Conservation (phyloP, 2,888 invertebrate genomes). For the Drosophila multiciliata region DNA sequence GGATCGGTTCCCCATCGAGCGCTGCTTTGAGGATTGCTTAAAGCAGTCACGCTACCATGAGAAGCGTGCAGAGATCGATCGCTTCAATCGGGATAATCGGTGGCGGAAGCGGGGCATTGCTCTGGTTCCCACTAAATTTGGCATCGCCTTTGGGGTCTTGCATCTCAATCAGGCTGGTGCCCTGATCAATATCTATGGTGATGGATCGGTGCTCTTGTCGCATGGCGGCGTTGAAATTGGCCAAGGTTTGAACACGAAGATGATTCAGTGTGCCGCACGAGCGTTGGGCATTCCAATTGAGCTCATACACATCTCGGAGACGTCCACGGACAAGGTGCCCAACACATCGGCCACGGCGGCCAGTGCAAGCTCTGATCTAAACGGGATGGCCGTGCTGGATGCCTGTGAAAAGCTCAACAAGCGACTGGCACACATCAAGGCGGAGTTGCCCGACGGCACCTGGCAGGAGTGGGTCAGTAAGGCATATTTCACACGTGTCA, state of each 20-base stretch:
- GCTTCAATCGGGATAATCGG: slow-evolving; percentile 91
- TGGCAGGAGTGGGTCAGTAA: slow-evolving; percentile 94
- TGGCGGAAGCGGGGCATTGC: slow-evolving; percentile 95
- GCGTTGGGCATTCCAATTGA: slow-evolving; percentile 89
- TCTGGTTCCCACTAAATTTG: slow-evolving; percentile 93
- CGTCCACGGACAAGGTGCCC: slow-evolving; percentile 95
- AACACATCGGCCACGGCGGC: slow-evolving; percentile 96
- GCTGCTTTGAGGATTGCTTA: slow-evolving; percentile 93
- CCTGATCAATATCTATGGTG: slow-evolving; percentile 93
- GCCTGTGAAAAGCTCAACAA: slow-evolving; percentile 92
- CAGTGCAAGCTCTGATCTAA: slow-evolving; percentile 94
- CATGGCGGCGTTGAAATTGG: slow-evolving; percentile 99
- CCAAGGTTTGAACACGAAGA: slow-evolving; percentile 97
- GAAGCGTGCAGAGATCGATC: slow-evolving; percentile 87
- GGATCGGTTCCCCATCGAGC: slow-evolving; percentile 89
- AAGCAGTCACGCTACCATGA: slow-evolving; percentile 88
- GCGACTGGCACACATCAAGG: slow-evolving; percentile 90
- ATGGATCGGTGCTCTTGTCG: slow-evolving; percentile 94
- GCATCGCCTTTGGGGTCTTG: slow-evolving; percentile 91
- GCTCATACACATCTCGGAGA: slow-evolving; percentile 92
- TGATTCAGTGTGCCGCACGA: slow-evolving; percentile 95
- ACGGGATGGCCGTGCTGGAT: slow-evolving; percentile 95
- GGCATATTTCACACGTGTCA: slow-evolving; percentile 91
- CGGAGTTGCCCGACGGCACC: slow-evolving; percentile 90
- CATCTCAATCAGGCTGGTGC: slow-evolving; percentile 95